Base-by-base conservation (phyloP, 2,888 invertebrate genomes). In the Chrysopilus asiliformis region DNA sequence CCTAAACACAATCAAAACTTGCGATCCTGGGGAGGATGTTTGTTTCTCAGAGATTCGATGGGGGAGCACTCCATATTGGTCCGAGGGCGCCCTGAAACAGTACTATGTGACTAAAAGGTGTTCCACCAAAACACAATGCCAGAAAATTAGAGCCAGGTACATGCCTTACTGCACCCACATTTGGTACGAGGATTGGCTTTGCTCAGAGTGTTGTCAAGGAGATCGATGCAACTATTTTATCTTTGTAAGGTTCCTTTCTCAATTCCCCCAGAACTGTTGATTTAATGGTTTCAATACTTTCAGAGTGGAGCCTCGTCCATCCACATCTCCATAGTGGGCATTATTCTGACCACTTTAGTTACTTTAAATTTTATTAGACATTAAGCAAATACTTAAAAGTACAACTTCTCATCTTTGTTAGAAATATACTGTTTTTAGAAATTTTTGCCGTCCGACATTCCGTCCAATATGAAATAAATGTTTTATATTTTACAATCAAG, bases 151-250 rank as follows among this genome's bases (percentile, higher is more conserved):
- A 41, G 72, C 71, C 38, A 68, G 69, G 25, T 75, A 76, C 50
- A 85, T 81, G 79, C 72, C 72, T 6, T 69, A 76, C 40, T 93
- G 91, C 53, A 84, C 87, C 2, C 79, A 87, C 52, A 85, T 91
- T 49, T 87, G 87, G 91, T 95, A 93, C 54, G 81, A 89, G 55
- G 94, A 95, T 64, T 95, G 94, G 95, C 79, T 80, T 45, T 95
- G 94, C 64, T 81, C 86, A 0, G 91, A 94, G 58, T 95, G 94
- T 62, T 95, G 95, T 56, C 82, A 82, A 53, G 94, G 94, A 33
- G 94, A 95, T 60, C 73, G 87, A 36, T 95, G 94, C 64, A 95
- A 95, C 62, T 94, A 86, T 58, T 95, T 79, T 60, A 77, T 90
- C 33, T 86, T 94, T 57, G 93, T 94, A 68, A 84, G 87, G 10